phyloP scores from a whole-genome alignment of 2,797 vertebrate genomes.

The Nyctalus aviator region DNA sequence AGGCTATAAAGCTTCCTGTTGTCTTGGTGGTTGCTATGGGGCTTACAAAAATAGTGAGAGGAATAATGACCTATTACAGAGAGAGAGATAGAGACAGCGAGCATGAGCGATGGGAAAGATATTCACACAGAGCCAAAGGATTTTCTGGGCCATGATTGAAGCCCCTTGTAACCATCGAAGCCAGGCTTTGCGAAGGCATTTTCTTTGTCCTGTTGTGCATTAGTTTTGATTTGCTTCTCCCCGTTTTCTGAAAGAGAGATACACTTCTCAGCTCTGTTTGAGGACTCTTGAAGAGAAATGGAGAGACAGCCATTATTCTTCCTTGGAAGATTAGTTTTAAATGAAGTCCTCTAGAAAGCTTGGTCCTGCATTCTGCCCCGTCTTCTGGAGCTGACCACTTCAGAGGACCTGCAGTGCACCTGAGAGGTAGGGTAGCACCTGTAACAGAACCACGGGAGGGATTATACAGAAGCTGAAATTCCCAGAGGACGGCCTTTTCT shows the following conservation, averaged over 20 bases:
- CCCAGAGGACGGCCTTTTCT: background rate
- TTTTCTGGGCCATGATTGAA: conserved; percentile 50
- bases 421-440: background rate
- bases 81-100: background rate
- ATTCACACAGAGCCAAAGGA: conserved; percentile 26
- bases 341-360: conserved; percentile 64
- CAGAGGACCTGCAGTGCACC: background rate
- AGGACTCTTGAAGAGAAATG: conserved; percentile 69
- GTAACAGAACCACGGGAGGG: background rate
- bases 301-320: conserved; percentile 58
- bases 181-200: background rate
- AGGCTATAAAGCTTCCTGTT: background rate
- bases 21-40: background rate
- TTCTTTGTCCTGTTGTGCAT: conserved; percentile 44
- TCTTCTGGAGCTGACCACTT: conserved; percentile 51
- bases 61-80: conserved; percentile 45
- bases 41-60: background rate
- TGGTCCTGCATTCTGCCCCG: conserved; percentile 51
- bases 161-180: background rate
- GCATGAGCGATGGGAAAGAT: background rate
- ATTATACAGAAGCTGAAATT: background rate
- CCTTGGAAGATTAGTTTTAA: conserved; percentile 66
- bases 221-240: conserved; percentile 68
- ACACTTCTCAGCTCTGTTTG: conserved; percentile 55
- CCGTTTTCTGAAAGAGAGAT: conserved; percentile 51